Evolutionary conservation across 2,888 invertebrate genomes (phyloP), one percentile per base, ranked within the genome.

Genomic region (Latrodectus hesperus): DNA sequence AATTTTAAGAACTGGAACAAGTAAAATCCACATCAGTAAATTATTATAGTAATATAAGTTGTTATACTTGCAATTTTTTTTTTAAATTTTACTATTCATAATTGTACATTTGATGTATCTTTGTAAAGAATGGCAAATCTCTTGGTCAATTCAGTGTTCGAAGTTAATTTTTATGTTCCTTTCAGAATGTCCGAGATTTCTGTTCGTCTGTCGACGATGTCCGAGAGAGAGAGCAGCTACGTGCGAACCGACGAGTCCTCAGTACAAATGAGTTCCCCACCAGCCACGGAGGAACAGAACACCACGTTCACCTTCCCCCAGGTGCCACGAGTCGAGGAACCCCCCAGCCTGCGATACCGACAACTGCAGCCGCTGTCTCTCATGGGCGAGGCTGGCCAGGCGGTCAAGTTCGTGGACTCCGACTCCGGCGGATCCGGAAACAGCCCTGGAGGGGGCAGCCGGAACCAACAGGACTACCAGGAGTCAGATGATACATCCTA

Each of bases 401-500:
- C 81, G 22, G 84, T 77, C 60, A 89, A 88, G 78, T 81, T 86
- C 55, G 89, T 68, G 10, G 89, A 88, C 53, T 88, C 89, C 12
- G 88, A 86, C 79, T 80, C 82, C 17, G 84, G 86, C 51, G 80
- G 60, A 6, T 12, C 83, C 9, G 79, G 68, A 11, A 80, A 85
- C 16, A 60, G 84, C 0, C 77, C 68, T 52, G 80, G 88, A 12
- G 79, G 73, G 10, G 53, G 49, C 6, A 12, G 52, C 38, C 22
- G 16, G 12, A 67, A 26, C 65, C 72, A 74, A 22, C 70, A 52
- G 53, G 82, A 84, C n/a, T 70, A 74, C 60, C 82, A 73, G 53
- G 90, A 90, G 67, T 90, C 90, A 17, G 90, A 90, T 52, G 90
- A 90, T 74, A 90, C 90, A 8, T 90, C 90, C 12, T 90, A 90